These are phyloP conservation scores for Drosophila bunnanda DNA, from an alignment of 2,888 invertebrate species.

Conservation along the genomic window DNA sequence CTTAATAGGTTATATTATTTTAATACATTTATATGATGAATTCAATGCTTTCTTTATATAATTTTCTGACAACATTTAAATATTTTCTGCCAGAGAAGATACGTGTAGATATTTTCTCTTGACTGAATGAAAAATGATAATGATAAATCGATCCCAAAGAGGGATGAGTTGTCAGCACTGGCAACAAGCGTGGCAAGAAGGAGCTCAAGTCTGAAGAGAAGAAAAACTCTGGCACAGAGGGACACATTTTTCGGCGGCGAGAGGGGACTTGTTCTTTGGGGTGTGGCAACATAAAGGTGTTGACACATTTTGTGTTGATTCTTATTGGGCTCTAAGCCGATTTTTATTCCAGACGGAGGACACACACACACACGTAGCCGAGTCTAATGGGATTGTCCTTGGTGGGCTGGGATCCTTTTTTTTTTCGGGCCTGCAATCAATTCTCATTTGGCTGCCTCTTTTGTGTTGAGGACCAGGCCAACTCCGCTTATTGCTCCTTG, in stretches of 20 bases:
- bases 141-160: background rate
- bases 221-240: constrained; percentile 20
- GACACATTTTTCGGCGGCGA: constrained; percentile 22
- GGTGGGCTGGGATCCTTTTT: constrained; percentile 41
- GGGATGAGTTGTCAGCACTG: constrained; percentile 6
- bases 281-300: constrained; percentile 65
- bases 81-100: background rate
- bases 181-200: constrained; percentile 18
- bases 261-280: constrained; percentile 30
- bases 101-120: background rate
- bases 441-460: constrained; percentile 64
- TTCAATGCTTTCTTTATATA: background rate
- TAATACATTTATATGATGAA: too few relatives aligned
- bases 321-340: constrained; percentile 65
- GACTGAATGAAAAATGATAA: background rate
- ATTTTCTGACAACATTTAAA: background rate
- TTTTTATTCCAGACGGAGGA: constrained; percentile 45
- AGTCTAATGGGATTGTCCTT: constrained; percentile 47
- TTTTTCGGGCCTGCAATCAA: constrained; percentile 63
- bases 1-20: too few relatives aligned
- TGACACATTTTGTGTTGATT: constrained; percentile 70
- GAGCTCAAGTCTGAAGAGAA: constrained; percentile 18
- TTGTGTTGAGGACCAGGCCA: constrained; percentile 31
- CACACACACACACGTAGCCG: constrained; percentile 8
- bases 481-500: constrained; percentile 10